Evolutionary conservation across 1,140 invertebrate genomes (phyloP).

Genomic region (Papilio dardanus): DNA sequence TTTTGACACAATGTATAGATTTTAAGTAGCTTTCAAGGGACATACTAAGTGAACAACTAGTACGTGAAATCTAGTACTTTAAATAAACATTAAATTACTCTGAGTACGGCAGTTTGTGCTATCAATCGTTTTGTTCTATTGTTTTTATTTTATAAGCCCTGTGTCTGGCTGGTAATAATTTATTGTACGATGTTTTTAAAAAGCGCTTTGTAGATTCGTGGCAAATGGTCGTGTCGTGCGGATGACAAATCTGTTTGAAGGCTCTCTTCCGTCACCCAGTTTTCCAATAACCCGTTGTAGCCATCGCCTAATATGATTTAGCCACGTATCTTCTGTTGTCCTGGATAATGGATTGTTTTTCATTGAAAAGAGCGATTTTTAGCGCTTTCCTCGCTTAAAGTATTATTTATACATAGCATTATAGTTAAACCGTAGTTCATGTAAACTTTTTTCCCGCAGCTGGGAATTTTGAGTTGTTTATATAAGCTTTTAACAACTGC

Average conservation of each 20-base stretch:
- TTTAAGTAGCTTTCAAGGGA: no score
- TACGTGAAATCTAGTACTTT: no score
- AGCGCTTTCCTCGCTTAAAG: neutral
- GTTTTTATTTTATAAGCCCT: neutral
- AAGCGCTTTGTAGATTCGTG: neutral
- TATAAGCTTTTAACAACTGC: neutral
- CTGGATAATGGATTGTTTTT: neutral
- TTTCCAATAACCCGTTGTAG: constrained; percentile 14
- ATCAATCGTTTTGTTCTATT: neutral
- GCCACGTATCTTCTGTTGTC: neutral
- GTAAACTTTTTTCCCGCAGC: no score
- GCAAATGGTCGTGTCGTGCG: neutral
- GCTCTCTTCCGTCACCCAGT: neutral
- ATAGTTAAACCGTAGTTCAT: neutral
- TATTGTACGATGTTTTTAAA: neutral
- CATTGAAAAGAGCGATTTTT: neutral
- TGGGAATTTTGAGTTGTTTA: no score
- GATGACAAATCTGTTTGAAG: constrained; percentile 10
- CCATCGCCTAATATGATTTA: neutral
- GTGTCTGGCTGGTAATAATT: neutral
- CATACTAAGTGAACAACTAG: no score
- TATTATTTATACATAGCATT: neutral
- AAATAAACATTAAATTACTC: no score
- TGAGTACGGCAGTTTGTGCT: no score
- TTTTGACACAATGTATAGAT: no score